A percentile compares a stretch with the other conserved stretches of the same genome.
Conservation (phyloP, 2,113 vertebrate genomes). For the Acrocephalus kingi region DNA sequence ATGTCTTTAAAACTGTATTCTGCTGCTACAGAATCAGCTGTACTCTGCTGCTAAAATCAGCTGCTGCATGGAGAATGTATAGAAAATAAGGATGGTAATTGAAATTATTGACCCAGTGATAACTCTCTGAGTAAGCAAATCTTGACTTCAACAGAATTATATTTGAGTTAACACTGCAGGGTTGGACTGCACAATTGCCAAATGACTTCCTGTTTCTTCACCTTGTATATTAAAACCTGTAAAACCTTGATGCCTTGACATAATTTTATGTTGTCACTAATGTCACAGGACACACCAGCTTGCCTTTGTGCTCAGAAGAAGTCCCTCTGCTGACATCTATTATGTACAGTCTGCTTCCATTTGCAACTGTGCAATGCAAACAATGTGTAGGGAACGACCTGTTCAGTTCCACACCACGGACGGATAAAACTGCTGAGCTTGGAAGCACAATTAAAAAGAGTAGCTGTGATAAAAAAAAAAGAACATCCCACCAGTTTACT, state of each 20-base stretch:
- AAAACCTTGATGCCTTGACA: not conserved
- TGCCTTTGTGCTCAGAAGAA: not conserved
- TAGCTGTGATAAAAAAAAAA: not conserved
- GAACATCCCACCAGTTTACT: conserved; percentile 12
- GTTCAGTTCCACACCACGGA: not conserved
- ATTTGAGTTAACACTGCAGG: not conserved
- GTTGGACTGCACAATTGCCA: not conserved
- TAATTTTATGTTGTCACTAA: conserved; percentile 23
- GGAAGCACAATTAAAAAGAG: conserved; percentile 35
- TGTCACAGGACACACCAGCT: not conserved
- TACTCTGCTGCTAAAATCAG: not conserved
- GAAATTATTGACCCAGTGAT: conserved; percentile 15
- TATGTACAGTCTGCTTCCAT: conserved; percentile 21
- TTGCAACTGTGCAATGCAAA: conserved; percentile 41
- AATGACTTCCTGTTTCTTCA: not conserved
- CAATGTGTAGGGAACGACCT: not conserved
- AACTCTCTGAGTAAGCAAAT: conserved; percentile 17
- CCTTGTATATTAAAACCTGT: not conserved
- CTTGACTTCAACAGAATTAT: not conserved
- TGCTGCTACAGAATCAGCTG: not conserved
- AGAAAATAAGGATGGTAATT: not conserved
- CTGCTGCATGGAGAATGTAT: not conserved
- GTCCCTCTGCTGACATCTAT: conserved; percentile 22
- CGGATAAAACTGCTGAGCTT: conserved; percentile 10
- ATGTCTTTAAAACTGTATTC: not conserved